Base-by-base conservation (phyloP, 2,888 invertebrate species). In the Sminthurinus aureus region DNA sequence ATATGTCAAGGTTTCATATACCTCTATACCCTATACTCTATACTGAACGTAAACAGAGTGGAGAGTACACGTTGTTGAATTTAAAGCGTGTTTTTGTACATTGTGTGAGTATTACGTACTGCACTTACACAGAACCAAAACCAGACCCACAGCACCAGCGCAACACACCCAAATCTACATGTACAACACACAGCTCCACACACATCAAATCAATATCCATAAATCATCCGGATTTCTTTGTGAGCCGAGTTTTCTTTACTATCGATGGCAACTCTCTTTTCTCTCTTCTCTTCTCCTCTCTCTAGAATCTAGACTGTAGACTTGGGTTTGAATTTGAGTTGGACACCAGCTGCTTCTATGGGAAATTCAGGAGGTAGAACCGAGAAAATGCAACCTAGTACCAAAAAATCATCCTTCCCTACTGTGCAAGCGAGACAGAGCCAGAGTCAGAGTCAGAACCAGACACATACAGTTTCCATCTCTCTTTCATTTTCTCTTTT, bases 171-270 rank as follows among this genome's bases (percentile, higher is more conserved):
- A 38, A 38, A 38, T 38, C 38, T 38, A 38, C 38, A 38, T 38
- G 38, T 38, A 38, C 38, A 58, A 58, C 4, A 58, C 15, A 58
- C 82, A 82, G 58, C 38, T 6, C 58, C 9, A 11, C 18, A 58
- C 58, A 6, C 38, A 38, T 79, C 67, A 79, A 85, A 85, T 85
- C 85, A 85, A 85, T 85, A 85, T 84, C 84, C 85, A 85, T 85
- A 84, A 85, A 85, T 85, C 85, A 85, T 84, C 78, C 82, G 74
- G 81, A 20, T 75, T 81, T 73, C 73, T 81, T 81, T 79, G 81
- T 81, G 26, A 75, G 81, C 18, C 74, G 26, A 75, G 81, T 24
- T 74, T 73, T 74, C 75, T 81, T 75, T 51, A 74, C 79, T 81
- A 64, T 75, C 64, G 51, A 64, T 75, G 81, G 73, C 81, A 26